These are phyloP conservation scores for Corvus cornix DNA, from an alignment of 2,113 vertebrate genomes.

Conservation along the genomic window DNA sequence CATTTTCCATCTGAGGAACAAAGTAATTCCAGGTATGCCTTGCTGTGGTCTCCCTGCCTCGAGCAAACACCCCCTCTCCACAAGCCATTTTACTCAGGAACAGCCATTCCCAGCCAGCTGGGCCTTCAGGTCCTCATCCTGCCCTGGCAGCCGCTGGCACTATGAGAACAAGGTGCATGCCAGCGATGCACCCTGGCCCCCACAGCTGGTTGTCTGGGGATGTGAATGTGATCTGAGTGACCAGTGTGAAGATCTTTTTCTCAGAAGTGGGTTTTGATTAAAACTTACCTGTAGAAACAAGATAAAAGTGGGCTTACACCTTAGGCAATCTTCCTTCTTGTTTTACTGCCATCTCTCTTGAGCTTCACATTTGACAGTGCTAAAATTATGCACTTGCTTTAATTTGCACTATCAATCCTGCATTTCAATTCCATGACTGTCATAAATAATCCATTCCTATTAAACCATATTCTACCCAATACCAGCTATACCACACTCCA, in stretches of 20 bases:
- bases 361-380: not conserved
- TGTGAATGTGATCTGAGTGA: not conserved
- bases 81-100: not conserved
- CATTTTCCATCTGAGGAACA: not conserved
- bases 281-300: not conserved
- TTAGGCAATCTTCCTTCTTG: not conserved
- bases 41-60: not conserved
- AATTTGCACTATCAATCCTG: not conserved
- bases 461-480: not conserved
- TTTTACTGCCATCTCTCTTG: not conserved
- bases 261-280: not conserved
- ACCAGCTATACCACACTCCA: not conserved
- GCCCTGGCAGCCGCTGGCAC: not conserved
- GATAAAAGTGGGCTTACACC: not conserved
- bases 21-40: not conserved
- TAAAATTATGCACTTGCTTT: not conserved
- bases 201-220: not conserved
- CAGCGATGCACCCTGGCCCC: rapidly evolving
- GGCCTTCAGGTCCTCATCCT: not conserved
- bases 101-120: not conserved
- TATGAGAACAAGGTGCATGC: not conserved
- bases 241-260: rapidly evolving
- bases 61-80: not conserved
- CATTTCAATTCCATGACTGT: not conserved
- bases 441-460: not conserved